phyloP scores from a whole-genome alignment of 2,888 invertebrate species.

The Drosophila multiciliata region DNA sequence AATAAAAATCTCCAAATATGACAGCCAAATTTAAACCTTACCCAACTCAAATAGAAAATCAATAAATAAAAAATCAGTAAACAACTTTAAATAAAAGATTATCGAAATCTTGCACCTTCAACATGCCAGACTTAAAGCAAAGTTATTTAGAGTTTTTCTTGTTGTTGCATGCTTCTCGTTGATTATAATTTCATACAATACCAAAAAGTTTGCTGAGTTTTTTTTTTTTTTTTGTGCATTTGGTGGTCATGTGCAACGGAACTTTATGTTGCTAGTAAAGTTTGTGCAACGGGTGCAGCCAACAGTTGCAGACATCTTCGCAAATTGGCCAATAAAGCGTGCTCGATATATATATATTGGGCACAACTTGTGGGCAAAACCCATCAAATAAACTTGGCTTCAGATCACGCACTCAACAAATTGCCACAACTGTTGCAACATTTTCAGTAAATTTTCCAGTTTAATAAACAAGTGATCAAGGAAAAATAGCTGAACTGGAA shows the following conservation, averaged over 20 bases:
- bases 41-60: background rate
- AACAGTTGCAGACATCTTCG: conserved; percentile 35
- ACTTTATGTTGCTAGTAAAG: conserved; percentile 40
- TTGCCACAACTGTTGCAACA: conserved; percentile 28
- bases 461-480: background rate
- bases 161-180: background rate
- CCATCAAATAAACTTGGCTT: conserved; percentile 51
- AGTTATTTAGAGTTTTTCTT: background rate
- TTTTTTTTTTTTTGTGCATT: background rate
- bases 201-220: conserved; percentile 7
- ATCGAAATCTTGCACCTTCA: background rate
- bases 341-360: conserved; percentile 59
- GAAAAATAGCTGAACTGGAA: background rate
- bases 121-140: background rate
- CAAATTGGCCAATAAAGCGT: conserved; percentile 74
- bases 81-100: background rate
- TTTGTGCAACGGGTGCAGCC: conserved; percentile 31
- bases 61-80: background rate
- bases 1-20: background rate
- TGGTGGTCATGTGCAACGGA: conserved; percentile 17
- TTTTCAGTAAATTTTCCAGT: conserved; percentile 23
- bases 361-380: conserved; percentile 61
- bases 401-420: conserved; percentile 14
- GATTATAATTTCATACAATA: conserved; percentile 12
- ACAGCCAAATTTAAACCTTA: background rate